Evolutionary conservation across 2,888 invertebrate species (phyloP).

Genomic region (Drosophila quasianomalipes): DNA sequence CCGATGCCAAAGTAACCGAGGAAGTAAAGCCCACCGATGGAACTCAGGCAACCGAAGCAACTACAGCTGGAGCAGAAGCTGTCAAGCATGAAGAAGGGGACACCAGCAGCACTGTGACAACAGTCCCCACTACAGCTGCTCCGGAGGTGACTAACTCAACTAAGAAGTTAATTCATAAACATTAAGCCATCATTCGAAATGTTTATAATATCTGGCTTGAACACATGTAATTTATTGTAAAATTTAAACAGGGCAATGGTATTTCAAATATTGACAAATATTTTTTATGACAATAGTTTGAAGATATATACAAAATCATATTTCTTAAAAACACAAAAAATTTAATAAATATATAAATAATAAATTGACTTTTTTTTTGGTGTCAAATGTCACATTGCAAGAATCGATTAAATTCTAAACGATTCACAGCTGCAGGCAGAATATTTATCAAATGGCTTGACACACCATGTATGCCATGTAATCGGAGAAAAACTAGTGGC

Average conservation of each 20-base stretch:
- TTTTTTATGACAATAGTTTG: no score
- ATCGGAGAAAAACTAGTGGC: slow-evolving; percentile 4
- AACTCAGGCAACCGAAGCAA: not conserved
- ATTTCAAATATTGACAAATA: not conserved
- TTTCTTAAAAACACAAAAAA: not conserved
- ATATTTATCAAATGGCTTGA: slow-evolving; percentile 20
- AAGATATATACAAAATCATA: not conserved
- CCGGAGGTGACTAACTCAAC: slow-evolving; percentile 17
- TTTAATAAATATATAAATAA: no score
- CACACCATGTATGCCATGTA: slow-evolving; percentile 15
- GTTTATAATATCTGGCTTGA: not conserved
- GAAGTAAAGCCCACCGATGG: not conserved
- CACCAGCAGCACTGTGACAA: not conserved
- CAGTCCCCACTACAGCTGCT: not conserved
- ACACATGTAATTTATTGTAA: not conserved
- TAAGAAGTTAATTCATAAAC: slow-evolving; percentile 8
- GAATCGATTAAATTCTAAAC: not conserved
- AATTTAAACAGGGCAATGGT: not conserved
- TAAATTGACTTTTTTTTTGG: no score
- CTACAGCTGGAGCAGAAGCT: not conserved
- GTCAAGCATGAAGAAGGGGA: slow-evolving; percentile 15
- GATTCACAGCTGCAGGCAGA: not conserved
- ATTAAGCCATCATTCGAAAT: not conserved
- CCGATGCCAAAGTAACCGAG: not conserved
- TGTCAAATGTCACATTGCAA: no score